phyloP scores from a whole-genome alignment of 2,113 vertebrate species.

The Crypturellus undulatus region DNA sequence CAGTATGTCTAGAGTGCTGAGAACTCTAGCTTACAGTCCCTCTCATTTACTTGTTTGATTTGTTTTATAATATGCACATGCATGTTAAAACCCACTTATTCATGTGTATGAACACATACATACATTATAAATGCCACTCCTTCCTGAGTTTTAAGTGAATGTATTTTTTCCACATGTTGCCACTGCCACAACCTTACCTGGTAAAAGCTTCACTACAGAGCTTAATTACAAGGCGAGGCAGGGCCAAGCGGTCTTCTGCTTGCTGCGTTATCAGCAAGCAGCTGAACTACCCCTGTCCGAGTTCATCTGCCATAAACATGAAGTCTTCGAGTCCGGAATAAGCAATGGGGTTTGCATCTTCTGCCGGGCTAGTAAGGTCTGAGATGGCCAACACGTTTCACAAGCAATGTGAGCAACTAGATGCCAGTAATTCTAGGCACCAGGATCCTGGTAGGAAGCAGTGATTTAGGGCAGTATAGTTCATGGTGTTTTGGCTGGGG shows the following conservation, averaged over 20 bases:
- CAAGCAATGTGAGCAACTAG: neutral
- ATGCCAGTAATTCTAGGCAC: neutral
- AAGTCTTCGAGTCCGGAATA: neutral
- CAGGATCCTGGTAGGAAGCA: neutral
- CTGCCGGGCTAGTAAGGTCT: no score
- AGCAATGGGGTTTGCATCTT: neutral
- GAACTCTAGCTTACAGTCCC: conserved; percentile 1
- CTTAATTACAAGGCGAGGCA: neutral
- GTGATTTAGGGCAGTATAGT: neutral
- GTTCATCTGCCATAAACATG: neutral
- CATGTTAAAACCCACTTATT: neutral
- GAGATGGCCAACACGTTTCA: no score
- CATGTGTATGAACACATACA: neutral
- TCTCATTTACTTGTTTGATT: neutral
- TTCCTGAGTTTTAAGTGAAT: neutral
- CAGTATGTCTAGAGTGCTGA: neutral
- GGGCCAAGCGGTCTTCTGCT: neutral
- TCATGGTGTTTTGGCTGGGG: neutral
- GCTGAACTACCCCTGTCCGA: neutral
- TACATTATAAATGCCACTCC: neutral
- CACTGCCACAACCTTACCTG: neutral
- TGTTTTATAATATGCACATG: neutral
- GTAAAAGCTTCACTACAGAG: neutral
- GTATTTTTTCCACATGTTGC: neutral
- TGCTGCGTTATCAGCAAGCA: neutral